Base-by-base conservation (phyloP, 2,888 invertebrate species). In the Congeria kusceri region DNA sequence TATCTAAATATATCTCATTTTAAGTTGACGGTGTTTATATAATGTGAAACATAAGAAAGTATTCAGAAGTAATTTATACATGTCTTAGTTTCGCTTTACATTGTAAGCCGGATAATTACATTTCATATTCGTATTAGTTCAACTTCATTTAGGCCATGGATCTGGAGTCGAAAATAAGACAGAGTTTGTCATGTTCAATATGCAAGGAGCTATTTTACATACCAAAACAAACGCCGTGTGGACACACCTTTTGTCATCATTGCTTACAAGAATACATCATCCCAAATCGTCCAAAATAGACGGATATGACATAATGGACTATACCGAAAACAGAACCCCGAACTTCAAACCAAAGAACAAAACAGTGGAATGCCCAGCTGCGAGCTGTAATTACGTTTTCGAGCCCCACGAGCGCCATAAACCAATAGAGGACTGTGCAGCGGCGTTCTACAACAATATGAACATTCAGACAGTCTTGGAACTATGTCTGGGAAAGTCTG, bases 221-320 rank as follows among this genome's bases (percentile, higher is more conserved):
- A 28, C 67, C 67, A 9, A 57, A 57, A 46, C 57, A 11, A 27
- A 25, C 58, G 32, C 28, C 58, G 27, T 67, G 67, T 27, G 67
- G 67, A 58, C 67, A 67, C 32, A 58, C 44, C 18, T 28, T 67
- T 27, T 67, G 67, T 58, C n/a, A 46, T 46, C 39, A 39, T 3
- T 67, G 67, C 53, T 39, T 67, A 46, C 28, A 67, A 23, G 2
- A 27, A 4, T 29, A 58, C 58, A 67, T 67, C 15, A 15, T 39
- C n/a, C n/a, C 39, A 39, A 39, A 39, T 39, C 39, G 39, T 11
- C 39, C 39, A 39, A 39, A 15, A 39, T 39, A 53, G 53, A 20
- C 18, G 53, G 53, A 53, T 25, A 53, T 53, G 20, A 25, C 53
- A 53, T 53, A 23, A 53, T 11, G 5, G 53, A 53, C 18, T 53